Conservation (phyloP, 2,797 vertebrate genomes). For the Anisognathus igniventris region DNA sequence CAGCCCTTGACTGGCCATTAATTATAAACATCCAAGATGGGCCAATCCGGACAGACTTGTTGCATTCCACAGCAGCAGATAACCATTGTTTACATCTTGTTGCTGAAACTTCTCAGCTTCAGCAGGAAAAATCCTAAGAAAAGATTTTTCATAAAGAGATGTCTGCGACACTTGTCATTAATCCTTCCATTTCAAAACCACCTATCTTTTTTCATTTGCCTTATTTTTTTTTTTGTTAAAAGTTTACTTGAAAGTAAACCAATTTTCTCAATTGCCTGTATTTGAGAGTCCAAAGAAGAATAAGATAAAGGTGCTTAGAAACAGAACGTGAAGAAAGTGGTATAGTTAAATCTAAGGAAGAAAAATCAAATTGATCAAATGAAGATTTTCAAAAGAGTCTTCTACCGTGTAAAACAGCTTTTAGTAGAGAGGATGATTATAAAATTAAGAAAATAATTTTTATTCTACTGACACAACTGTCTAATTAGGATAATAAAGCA, state of each 20-base stretch:
- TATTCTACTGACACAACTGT: background rate
- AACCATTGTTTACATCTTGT: too few species aligned
- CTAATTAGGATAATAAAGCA: background rate
- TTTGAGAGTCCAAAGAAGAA: background rate
- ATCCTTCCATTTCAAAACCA: background rate
- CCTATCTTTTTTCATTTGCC: background rate
- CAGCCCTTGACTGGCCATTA: too few species aligned
- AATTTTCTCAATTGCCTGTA: background rate
- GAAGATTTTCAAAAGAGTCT: background rate
- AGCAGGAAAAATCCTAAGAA: too few species aligned
- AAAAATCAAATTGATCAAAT: background rate
- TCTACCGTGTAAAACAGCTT: background rate
- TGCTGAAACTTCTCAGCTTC: too few species aligned
- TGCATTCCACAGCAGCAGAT: too few species aligned
- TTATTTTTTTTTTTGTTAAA: background rate
- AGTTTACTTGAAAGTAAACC: background rate
- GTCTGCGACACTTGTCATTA: background rate
- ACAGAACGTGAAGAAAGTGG: background rate
- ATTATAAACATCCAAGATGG: too few species aligned
- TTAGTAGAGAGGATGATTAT: background rate
- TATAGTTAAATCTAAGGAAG: background rate
- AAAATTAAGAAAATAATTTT: background rate
- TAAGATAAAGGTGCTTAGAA: background rate
- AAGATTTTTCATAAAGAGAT: too few species aligned
- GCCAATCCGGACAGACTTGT: too few species aligned